Percentiles rank a stretch among this genome's conserved stretches.
Evolutionary conservation across 2,888 invertebrate species (phyloP).

Genomic region (Agonopterix arenella): DNA sequence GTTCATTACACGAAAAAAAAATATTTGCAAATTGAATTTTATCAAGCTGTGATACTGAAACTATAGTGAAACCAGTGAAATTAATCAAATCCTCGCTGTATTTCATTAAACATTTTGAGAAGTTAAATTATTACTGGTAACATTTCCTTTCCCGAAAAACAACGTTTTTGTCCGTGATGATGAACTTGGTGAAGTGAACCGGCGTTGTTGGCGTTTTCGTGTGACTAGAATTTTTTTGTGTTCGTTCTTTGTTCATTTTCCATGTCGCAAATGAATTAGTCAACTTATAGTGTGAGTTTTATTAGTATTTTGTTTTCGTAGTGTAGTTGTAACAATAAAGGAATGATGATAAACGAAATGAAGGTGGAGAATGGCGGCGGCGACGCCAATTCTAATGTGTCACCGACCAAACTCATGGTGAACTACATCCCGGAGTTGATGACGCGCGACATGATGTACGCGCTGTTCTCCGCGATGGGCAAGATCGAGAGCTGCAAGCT

Average conservation of each 20-base stretch:
- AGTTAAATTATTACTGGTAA: constrained; percentile 49
- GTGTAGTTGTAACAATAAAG: constrained; percentile 62
- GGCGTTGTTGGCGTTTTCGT: constrained; percentile 70
- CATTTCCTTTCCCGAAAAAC: constrained; percentile 63
- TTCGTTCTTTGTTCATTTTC: constrained; percentile 66
- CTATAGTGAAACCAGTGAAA: background rate
- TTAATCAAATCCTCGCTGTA: background rate
- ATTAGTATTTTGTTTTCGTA: constrained; percentile 64
- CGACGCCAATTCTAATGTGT: constrained; percentile 73
- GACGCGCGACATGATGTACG: constrained; percentile 76
- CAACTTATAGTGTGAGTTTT: constrained; percentile 54
- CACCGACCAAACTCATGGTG: constrained; percentile 76
- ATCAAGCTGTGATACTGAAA: background rate
- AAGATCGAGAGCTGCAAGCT: constrained; percentile 73
- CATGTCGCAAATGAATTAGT: constrained; percentile 69
- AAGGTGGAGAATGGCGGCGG: constrained; percentile 73
- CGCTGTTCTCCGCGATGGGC: constrained; percentile 72
- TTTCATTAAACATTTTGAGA: background rate
- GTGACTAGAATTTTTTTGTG: constrained; percentile 62
- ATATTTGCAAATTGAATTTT: background rate
- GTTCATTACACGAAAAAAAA: constrained; percentile 17
- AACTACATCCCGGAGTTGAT: constrained; percentile 74
- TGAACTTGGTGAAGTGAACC: constrained; percentile 65
- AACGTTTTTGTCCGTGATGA: constrained; percentile 54
- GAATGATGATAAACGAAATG: constrained; percentile 69